These are phyloP conservation scores for Erannis defoliaria DNA, from an alignment of 2,888 invertebrate species.

Conservation along the genomic window DNA sequence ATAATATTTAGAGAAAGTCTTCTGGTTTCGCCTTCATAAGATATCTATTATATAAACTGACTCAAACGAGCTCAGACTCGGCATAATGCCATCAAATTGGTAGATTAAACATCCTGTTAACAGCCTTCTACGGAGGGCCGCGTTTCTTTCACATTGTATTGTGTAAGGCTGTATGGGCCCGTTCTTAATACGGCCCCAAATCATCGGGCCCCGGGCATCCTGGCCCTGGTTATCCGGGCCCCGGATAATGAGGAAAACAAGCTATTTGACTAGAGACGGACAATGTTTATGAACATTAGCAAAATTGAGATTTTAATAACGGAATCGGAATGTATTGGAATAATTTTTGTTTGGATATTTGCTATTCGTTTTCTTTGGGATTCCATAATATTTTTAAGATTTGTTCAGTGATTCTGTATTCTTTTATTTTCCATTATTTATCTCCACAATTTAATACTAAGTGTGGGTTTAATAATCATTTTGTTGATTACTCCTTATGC, in stretches of 20 bases:
- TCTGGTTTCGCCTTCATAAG: background rate
- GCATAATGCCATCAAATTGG: constrained; percentile 6
- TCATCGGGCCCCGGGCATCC: background rate
- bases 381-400: too few species aligned
- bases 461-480: too few species aligned
- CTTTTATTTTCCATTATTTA: too few species aligned
- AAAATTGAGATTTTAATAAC: constrained; percentile 13
- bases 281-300: constrained; percentile 23
- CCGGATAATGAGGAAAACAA: constrained; percentile 27
- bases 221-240: constrained; percentile 2
- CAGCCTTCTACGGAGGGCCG: background rate
- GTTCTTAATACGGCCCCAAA: background rate
- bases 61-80: background rate
- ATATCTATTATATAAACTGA: background rate
- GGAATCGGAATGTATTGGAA: constrained; percentile 12
- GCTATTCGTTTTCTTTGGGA: background rate
- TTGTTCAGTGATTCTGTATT: too few species aligned
- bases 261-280: constrained; percentile 15
- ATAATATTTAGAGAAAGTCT: background rate
- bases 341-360: background rate
- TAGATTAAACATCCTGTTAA: constrained; percentile 5
- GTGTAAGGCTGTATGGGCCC: background rate
- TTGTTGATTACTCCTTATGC: too few species aligned
- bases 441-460: too few species aligned
- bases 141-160: constrained; percentile 11